Base-by-base conservation (phyloP, 2,888 invertebrate genomes). In the Nomada lathburiana region DNA sequence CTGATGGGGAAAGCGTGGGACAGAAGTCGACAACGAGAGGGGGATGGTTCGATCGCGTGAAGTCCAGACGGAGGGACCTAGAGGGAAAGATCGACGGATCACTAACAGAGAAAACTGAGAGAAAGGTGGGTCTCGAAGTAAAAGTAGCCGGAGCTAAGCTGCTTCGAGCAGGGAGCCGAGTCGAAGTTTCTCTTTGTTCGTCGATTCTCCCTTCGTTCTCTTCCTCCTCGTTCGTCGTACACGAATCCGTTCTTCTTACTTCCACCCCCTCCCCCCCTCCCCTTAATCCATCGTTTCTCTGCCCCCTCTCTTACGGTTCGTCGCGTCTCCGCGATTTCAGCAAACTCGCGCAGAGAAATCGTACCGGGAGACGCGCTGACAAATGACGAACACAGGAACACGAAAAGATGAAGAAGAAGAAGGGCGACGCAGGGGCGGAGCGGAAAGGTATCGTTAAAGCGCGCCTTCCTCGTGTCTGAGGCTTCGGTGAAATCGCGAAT, bases 1-100 rank as follows among this genome's bases (percentile, higher is more conserved):
- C 76, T 77, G 83, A 82, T 76, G 80, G 80, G 76, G 80, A 76
- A 77, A 81, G 73, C 63, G 50, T 63, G 36, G 16, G 62, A 71
- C 47, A 69, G 63, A 65, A 73, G 20, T 20, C 60, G 57, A 23
- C 59, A 59, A 65, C 13, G 26, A 44, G 53, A 52, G 26, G 26
- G 26, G 67, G 76, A 64, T 20, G 18, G 36, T 11, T n/a, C 1
- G 26, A 60, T 65, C 26, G 42, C 36, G 16, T 42, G 47, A 70
- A 20, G 70, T 11, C 2, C 47, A 47, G 16, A 29, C 13, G 23
- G 36, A 23, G 11, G 36, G 62, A 62, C 50, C 50, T 42, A 52
- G 67, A 80, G 13, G 11, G 55, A 13, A 75, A 26, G 42, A 62
- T 29, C 55, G n/a, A 23, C 52, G 11, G 63, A 77, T 63, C 23